Conservation (phyloP, 2,797 vertebrate species). For the Mustela erminea region DNA sequence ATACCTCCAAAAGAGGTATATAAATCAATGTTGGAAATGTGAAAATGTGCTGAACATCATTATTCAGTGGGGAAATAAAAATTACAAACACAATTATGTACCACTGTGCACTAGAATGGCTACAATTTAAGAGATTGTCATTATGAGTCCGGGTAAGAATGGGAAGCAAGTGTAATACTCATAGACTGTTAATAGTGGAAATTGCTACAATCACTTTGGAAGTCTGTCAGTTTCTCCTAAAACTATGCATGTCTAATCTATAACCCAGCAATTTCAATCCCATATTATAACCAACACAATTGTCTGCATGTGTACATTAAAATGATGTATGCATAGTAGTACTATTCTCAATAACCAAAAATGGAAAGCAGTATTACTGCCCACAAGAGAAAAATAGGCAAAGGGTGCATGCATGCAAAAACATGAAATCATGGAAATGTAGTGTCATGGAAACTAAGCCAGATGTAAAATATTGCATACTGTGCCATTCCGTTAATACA, state of each 20-base stretch:
- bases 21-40: background rate
- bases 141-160: background rate
- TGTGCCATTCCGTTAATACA: background rate
- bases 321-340: background rate
- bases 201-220: background rate
- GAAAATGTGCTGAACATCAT: background rate
- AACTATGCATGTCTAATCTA: background rate
- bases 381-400: background rate
- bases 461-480: background rate
- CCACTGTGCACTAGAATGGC: background rate
- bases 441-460: background rate
- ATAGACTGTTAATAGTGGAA: background rate
- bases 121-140: background rate
- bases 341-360: background rate
- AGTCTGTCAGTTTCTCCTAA: background rate
- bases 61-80: background rate
- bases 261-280: background rate
- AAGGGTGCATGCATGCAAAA: fast-evolving
- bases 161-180: background rate
- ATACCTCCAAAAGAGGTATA: background rate
- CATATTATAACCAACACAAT: background rate
- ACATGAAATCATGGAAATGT: background rate
- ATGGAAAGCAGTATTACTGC: background rate
- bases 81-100: background rate
- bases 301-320: background rate